Evolutionary conservation across 1,140 invertebrate species (phyloP).

Genomic region (Drosophila albomicans): DNA sequence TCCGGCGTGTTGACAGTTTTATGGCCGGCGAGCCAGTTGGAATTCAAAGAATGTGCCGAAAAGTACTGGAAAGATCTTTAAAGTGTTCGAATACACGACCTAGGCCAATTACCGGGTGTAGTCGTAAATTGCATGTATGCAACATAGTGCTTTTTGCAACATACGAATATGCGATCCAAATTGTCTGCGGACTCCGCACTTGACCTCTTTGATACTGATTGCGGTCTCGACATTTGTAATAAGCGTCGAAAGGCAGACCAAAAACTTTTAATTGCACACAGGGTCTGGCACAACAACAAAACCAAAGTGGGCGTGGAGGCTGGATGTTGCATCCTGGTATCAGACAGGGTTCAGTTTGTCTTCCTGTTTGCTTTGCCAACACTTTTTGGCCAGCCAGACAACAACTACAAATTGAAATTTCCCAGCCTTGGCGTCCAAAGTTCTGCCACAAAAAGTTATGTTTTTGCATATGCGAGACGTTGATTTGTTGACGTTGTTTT

Average conservation of each 20-base stretch:
- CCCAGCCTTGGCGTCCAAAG: conserved; percentile 45
- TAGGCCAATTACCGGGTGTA: conserved; percentile 59
- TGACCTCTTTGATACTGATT: conserved; percentile 74
- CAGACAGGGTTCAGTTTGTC: conserved; percentile 25
- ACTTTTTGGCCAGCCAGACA: conserved; percentile 42
- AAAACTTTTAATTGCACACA: conserved; percentile 77
- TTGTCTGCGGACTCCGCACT: conserved; percentile 55
- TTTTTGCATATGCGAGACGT: conserved; percentile 47
- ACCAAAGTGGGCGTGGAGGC: background rate
- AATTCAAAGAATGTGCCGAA: background rate
- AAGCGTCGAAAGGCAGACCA: conserved; percentile 63
- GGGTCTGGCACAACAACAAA: conserved; percentile 21
- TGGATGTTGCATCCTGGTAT: background rate
- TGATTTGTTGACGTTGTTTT: conserved; percentile 47
- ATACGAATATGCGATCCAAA: conserved; percentile 7
- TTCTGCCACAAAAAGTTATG: conserved; percentile 61
- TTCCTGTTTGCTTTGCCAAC: conserved; percentile 37
- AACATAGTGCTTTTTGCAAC: conserved; percentile 20
- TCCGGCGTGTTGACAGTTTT: conserved; percentile 63
- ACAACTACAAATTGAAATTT: conserved; percentile 62
- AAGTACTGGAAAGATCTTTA: conserved; percentile 9
- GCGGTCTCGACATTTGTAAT: conserved; percentile 73
- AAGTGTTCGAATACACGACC: conserved; percentile 45
- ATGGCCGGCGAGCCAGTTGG: conserved; percentile 30
- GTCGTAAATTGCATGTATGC: conserved; percentile 55